Conservation (phyloP, 2,888 invertebrate genomes). For the Tethea ocularis region DNA sequence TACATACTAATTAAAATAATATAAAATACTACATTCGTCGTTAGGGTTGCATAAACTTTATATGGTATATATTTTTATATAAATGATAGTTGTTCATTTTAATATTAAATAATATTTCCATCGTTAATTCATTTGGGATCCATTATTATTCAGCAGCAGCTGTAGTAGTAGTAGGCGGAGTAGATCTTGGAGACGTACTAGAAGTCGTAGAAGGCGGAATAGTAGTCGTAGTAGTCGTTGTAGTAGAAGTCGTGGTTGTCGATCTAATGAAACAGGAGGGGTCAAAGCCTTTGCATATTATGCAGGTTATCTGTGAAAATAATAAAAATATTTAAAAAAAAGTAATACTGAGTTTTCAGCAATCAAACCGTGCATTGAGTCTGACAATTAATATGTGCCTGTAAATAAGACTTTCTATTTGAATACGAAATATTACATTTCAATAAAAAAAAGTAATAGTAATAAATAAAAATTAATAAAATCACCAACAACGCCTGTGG, state of each 20-base stretch:
- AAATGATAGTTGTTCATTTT: neutral
- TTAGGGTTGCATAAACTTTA: too few relatives aligned
- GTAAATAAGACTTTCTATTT: too few relatives aligned
- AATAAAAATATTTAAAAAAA: neutral
- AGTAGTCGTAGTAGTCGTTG: conserved; percentile 20
- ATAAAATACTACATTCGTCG: too few relatives aligned
- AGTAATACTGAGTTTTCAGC: too few relatives aligned
- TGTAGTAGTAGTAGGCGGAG: conserved; percentile 20
- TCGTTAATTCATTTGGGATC: neutral
- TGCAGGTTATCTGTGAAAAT: conserved; percentile 47
- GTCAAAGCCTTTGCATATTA: conserved; percentile 53
- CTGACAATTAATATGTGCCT: too few relatives aligned
- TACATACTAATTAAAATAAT: too few relatives aligned
- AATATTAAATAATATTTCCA: neutral
- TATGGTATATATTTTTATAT: too few relatives aligned
- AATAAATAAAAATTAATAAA: too few relatives aligned
- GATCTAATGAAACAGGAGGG: conserved; percentile 31
- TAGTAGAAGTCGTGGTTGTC: conserved; percentile 21
- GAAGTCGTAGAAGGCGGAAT: conserved; percentile 19
- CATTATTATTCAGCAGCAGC: conserved; percentile 12
- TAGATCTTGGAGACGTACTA: conserved; percentile 14
- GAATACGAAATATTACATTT: too few relatives aligned
- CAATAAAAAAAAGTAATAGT: too few relatives aligned
- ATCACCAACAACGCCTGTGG: too few relatives aligned
- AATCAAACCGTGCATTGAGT: too few relatives aligned